Percentiles rank a stretch among this genome's conserved stretches.
Evolutionary conservation across 2,797 vertebrate genomes (phyloP).

Genomic region (Staurois parvus): DNA sequence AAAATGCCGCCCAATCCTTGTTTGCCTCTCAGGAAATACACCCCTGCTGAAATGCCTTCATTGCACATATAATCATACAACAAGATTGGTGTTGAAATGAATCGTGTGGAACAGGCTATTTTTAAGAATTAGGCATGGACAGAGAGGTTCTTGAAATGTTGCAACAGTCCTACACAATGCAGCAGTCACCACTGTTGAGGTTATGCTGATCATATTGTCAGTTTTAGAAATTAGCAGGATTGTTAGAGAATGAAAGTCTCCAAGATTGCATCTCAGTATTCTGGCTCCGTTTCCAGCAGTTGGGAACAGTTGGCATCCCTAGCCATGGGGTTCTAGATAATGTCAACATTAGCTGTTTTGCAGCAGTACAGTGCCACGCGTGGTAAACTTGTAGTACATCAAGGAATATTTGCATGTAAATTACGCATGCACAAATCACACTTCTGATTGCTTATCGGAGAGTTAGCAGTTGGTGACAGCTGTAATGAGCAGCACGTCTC

Average conservation of each 20-base stretch:
- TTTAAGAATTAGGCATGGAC: too few relatives aligned
- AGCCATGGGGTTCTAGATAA: not conserved
- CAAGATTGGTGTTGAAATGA: too few relatives aligned
- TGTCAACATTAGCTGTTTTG: conserved; percentile 1
- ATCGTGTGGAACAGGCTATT: too few relatives aligned
- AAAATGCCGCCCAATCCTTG: too few relatives aligned
- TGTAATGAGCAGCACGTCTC: conserved; percentile 34
- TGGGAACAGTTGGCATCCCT: conserved; percentile 4
- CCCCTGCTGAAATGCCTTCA: too few relatives aligned
- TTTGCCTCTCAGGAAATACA: too few relatives aligned
- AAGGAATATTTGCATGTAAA: conserved; percentile 30
- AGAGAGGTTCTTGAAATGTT: too few relatives aligned
- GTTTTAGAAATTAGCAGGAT: not conserved
- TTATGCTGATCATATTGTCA: too few relatives aligned
- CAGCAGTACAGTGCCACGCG: conserved; percentile 3
- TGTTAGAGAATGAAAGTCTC: not conserved
- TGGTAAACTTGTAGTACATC: not conserved
- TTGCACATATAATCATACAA: too few relatives aligned
- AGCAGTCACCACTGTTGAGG: not conserved
- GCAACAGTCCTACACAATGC: not conserved
- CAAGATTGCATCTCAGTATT: not conserved
- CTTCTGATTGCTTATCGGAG: conserved; percentile 47
- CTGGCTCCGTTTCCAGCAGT: conserved; percentile 1
- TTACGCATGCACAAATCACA: conserved; percentile 44
- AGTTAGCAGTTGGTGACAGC: conserved; percentile 41